Percentiles rank a stretch among this genome's conserved stretches.
These are phyloP conservation scores for Gerris buenoi DNA, from an alignment of 1,140 invertebrate species.

Conservation along the genomic window DNA sequence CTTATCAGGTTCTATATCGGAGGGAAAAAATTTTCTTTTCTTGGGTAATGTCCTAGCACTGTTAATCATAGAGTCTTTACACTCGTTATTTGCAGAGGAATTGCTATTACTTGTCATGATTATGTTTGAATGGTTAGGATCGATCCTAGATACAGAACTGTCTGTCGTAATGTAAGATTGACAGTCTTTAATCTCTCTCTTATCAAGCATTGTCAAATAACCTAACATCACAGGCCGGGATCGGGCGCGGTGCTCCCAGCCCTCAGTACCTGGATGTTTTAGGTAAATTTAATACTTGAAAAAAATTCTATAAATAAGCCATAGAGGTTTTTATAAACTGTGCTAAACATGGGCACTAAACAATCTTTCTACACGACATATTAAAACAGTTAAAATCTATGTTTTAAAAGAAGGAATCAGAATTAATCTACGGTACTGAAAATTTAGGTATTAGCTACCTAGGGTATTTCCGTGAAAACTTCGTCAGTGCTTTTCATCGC, in stretches of 20 bases:
- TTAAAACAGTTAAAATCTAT: too few species aligned
- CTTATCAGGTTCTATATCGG: constrained; percentile 45
- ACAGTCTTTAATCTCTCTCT: constrained; percentile 18
- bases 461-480: too few species aligned
- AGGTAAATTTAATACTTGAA: too few species aligned
- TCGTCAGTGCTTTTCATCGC: too few species aligned
- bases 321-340: too few species aligned
- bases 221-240: constrained; percentile 13
- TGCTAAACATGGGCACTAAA: too few species aligned
- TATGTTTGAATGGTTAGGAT: constrained; percentile 12
- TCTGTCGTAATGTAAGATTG: constrained; percentile 10
- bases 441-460: too few species aligned
- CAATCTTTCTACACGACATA: too few species aligned
- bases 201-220: constrained; percentile 16
- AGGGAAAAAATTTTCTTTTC: constrained; percentile 73
- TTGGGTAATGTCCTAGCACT: constrained; percentile 55
- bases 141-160: constrained; percentile 4
- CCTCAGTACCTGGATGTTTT: too few species aligned
- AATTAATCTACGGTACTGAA: too few species aligned
- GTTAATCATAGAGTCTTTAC: constrained; percentile 15
- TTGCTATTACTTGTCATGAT: constrained; percentile 19
- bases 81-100: constrained; percentile 8
- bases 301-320: too few species aligned
- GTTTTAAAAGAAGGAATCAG: too few species aligned
- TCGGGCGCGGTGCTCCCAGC: neutral